Evolutionary conservation across 2,888 invertebrate species (phyloP).

Genomic region (Aphidoletes aphidimyza): DNA sequence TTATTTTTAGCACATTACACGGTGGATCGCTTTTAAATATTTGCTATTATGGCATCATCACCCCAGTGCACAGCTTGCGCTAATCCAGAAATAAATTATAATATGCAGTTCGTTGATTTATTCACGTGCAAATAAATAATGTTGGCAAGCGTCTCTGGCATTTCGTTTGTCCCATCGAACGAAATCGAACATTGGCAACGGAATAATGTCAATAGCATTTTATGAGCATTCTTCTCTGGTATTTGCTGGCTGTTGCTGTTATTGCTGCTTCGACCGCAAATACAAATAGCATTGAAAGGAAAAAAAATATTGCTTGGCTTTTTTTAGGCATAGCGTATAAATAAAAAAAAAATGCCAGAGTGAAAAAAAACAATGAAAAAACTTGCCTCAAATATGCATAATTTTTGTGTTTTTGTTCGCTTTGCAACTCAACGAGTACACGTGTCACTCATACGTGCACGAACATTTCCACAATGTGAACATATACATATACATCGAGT

Average conservation of each 20-base stretch:
- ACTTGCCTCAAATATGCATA: conserved; percentile 14
- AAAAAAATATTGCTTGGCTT: background rate
- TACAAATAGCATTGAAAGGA: background rate
- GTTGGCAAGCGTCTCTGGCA: too few species aligned
- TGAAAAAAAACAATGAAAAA: background rate
- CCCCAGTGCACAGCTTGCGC: background rate
- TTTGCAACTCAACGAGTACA: conserved; percentile 5
- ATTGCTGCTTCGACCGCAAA: background rate
- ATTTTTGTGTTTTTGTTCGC: background rate
- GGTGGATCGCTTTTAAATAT: background rate
- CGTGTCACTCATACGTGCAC: background rate
- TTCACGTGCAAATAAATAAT: conserved; percentile 20
- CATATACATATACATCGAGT: background rate
- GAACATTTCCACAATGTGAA: too few species aligned
- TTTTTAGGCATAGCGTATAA: background rate
- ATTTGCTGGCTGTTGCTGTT: too few species aligned
- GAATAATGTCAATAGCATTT: conserved; percentile 50
- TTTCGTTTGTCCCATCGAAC: background rate
- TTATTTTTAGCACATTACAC: conserved; percentile 29
- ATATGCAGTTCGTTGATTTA: conserved; percentile 20
- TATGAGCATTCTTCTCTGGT: conserved; percentile 22
- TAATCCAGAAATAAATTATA: conserved; percentile 31
- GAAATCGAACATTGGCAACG: background rate
- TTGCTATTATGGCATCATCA: background rate
- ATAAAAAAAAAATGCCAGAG: background rate